Base-by-base conservation (phyloP, 1,140 invertebrate species). In the Akabosia matsudoensis region DNA sequence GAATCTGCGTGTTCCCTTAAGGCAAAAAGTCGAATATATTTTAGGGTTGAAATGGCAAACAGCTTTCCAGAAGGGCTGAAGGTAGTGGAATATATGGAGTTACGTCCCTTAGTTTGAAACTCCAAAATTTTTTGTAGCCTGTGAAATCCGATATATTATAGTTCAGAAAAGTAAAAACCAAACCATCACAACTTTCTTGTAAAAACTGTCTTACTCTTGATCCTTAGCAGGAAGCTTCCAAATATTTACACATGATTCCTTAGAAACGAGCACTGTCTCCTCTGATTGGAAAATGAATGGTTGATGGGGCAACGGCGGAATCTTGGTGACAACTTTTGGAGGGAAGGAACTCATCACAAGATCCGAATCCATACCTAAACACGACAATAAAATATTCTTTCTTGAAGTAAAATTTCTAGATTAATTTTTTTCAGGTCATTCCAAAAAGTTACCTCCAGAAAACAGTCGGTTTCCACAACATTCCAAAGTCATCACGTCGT, bases 401-500 rank as follows among this genome's bases (percentile, higher is more conserved):
- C 37, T 18, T 45, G 7, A 10, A 45, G 37, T 45, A 45, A 45
- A 45, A 7, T n/a, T n/a, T n/a, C n/a, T n/a, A n/a, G n/a, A n/a
- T n/a, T n/a, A n/a, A n/a, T n/a, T n/a, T n/a, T n/a, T n/a, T n/a
- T n/a, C n/a, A n/a, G n/a, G n/a, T n/a, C n/a, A n/a, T n/a, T n/a
- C n/a, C n/a, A n/a, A n/a, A n/a, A n/a, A 75, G 78, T 76, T 83
- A 88, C 88, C 94, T 78, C 90, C 92, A 1, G 93, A 95, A 82
- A 91, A 89, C 28, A 96, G 85, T 73, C 79, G 80, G 81, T 89
- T 89, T 1, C 83, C 79, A 31, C 87, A 86, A 79, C 88, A 84
- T 1, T 88, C 85, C 33, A 97, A 84, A 7, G 91, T 87, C 80
- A 91, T 87, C 0, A 97, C 92, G 85, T 96, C 94, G 84, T 97